Percentiles rank a stretch among this genome's conserved stretches.
Evolutionary conservation across 2,113 vertebrate genomes (phyloP).

Genomic region (Microcebus murinus): DNA sequence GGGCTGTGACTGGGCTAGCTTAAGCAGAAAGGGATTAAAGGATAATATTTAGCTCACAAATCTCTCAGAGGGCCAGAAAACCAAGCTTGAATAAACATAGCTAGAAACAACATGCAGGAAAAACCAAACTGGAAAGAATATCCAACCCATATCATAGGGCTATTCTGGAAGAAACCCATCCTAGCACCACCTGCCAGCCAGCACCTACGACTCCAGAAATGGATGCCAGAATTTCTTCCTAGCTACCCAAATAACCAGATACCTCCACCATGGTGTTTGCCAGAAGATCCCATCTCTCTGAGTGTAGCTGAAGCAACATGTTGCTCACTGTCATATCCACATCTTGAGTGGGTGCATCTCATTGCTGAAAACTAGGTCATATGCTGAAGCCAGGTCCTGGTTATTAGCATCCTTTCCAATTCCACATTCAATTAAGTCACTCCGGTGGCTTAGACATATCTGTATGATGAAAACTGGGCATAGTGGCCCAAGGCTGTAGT

Average conservation of each 20-base stretch:
- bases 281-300: background rate
- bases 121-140: background rate
- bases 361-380: slow-evolving; percentile 29
- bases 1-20: background rate
- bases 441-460: background rate
- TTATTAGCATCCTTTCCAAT: background rate
- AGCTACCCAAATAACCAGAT: background rate
- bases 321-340: background rate
- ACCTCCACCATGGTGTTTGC: background rate
- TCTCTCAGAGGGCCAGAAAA: slow-evolving; percentile 3
- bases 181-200: background rate
- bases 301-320: background rate
- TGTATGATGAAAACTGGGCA: background rate
- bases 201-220: slow-evolving; percentile 5
- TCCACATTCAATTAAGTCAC: slow-evolving; percentile 1
- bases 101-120: slow-evolving; percentile 48
- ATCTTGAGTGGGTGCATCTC: background rate
- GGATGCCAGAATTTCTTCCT: background rate
- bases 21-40: slow-evolving; percentile 36
- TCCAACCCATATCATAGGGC: background rate
- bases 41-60: slow-evolving; percentile 25
- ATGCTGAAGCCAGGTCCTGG: background rate
- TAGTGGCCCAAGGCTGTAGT: background rate
- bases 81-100: background rate
- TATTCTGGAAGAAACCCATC: background rate